These are phyloP conservation scores for Cheiracanthium punctorium DNA, from an alignment of 2,888 invertebrate genomes.

Conservation along the genomic window DNA sequence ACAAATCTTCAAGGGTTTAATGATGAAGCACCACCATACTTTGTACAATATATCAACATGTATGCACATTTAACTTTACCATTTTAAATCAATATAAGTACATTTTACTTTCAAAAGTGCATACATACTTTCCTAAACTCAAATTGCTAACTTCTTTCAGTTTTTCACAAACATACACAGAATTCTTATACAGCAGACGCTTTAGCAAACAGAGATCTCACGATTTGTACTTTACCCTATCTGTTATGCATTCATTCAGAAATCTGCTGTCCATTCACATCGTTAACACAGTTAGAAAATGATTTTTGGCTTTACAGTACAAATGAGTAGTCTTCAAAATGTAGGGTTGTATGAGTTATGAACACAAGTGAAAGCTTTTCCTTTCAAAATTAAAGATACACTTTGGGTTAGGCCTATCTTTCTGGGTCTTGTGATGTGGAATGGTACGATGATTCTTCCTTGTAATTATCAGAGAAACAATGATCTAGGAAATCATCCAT, in stretches of 20 bases:
- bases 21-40: no score
- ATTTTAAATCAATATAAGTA: no score
- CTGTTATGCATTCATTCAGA: neutral
- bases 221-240: neutral
- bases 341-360: neutral
- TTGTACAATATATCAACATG: no score
- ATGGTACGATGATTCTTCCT: constrained; percentile 42
- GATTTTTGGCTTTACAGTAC: neutral
- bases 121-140: no score
- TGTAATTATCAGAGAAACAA: constrained; percentile 80
- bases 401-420: constrained; percentile 23
- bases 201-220: no score
- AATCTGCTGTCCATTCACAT: neutral
- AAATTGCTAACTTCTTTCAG: no score
- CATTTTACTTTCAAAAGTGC: no score
- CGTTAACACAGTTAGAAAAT: neutral
- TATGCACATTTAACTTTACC: no score
- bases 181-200: no score
- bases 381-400: neutral
- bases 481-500: constrained; percentile 95
- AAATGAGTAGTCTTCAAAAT: neutral
- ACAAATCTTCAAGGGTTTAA: no score
- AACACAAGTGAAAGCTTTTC: neutral
- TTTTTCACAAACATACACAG: no score
- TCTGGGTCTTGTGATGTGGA: constrained; percentile 42